Evolutionary conservation across 2,113 vertebrate genomes (phyloP).

Genomic region (Ornithorhynchus anatinus): DNA sequence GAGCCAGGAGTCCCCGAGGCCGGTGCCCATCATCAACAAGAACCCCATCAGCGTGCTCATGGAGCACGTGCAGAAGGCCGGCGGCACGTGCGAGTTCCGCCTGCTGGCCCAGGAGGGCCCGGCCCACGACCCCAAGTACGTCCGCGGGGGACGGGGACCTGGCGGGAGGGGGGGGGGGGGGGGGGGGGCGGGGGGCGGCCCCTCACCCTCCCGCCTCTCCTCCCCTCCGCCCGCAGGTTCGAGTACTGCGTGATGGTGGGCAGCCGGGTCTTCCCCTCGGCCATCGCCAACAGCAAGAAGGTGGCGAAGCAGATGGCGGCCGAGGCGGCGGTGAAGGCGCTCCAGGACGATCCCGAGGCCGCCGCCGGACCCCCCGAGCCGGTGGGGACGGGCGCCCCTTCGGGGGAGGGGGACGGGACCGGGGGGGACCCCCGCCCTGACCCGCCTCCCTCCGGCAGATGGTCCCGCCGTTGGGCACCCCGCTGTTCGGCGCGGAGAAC

Average conservation of each 20-base stretch:
- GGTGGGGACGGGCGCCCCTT: conserved; percentile 59
- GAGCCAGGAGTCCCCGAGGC: conserved; percentile 62
- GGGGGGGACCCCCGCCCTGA: too few relatives aligned
- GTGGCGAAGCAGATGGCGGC: conserved; percentile 93
- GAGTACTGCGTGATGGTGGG: conserved; percentile 92
- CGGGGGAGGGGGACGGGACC: too few relatives aligned
- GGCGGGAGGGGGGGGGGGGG: neutral
- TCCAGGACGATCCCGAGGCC: conserved; percentile 76
- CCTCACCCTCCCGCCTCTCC: neutral
- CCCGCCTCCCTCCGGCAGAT: rapidly evolving
- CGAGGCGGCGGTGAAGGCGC: conserved; percentile 89
- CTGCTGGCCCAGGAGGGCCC: conserved; percentile 91
- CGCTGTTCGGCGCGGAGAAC: neutral
- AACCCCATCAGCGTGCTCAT: conserved; percentile 90
- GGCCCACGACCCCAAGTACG: conserved; percentile 92
- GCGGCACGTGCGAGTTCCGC: conserved; percentile 86
- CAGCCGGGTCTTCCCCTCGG: conserved; percentile 81
- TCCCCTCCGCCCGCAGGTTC: conserved; percentile 76
- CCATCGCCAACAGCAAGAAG: conserved; percentile 93
- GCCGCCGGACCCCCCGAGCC: conserved; percentile 67
- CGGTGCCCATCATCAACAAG: conserved; percentile 65
- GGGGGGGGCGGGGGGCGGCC: neutral
- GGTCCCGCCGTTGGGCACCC: rapidly evolving
- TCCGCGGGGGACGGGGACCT: neutral
- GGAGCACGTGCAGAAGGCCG: conserved; percentile 91